Base-by-base conservation (phyloP, 2,888 invertebrate species). In the Coelinius sp. region DNA sequence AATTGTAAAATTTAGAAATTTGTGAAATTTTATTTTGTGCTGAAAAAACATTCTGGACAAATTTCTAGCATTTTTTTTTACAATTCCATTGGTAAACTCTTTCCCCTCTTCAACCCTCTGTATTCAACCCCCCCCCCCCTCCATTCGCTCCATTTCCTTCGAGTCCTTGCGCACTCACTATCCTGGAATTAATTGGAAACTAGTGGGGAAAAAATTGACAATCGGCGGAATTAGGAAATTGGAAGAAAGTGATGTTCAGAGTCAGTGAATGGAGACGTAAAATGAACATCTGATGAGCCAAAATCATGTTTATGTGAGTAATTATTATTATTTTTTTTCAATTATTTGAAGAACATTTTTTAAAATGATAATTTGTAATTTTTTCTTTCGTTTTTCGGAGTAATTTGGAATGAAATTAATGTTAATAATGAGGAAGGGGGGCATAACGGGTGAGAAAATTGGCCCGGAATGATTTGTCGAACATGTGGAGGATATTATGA, bases 391-490 rank as follows among this genome's bases (percentile, higher is more conserved):
- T 49, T 17, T 38, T 52, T 63, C 35, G 20, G 24, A 31, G 27
- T 27, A 71, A 65, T 65, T 66, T 10, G n/a, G n/a, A 22, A 52
- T 52, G 2, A 52, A 24, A 24, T 52, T 22, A 17, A 52, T 31
- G 22, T 27, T 22, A 35, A 52, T 22, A 31, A 59, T 17, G 20
- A 24, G 38, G 46, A 59, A 27, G 35, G 62, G 46, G 14, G 35
- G 17, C 12, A 59, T 66, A 71, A 71, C 65, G 59, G 59, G 22
- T 6, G 71, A 71, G 66, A 71, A 71, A 71, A 71, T 59, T 66
- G 35, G 31, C 24, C 35, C 31, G 22, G 70, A 41, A 71, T 67
- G 59, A 67, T 71, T 71, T 62, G 22, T 46, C 35, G 62, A 62
- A 67, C 67, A 67, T 49, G 67, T 68, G 68, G 44, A 68, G 59